A percentile compares a stretch with the other conserved stretches of the same genome.
Conservation (phyloP, 2,888 invertebrate species). For the Trileptium ribeirensis region DNA sequence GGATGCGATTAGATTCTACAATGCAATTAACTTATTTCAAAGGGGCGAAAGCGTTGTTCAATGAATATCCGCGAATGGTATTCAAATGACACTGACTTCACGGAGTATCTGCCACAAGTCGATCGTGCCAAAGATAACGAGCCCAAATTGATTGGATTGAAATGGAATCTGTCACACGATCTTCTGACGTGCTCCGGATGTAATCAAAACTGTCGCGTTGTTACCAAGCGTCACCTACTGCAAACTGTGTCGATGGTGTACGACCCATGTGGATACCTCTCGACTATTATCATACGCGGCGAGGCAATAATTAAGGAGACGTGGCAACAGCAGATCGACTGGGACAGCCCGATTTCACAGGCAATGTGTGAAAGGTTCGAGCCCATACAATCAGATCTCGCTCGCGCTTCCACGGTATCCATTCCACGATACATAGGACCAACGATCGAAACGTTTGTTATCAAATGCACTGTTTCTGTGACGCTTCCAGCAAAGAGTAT, state of each 20-base stretch:
- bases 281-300: constrained; percentile 5
- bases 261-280: constrained; percentile 27
- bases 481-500: background rate
- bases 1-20: background rate
- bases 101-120: background rate
- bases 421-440: background rate
- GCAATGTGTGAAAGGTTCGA: background rate
- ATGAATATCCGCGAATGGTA: constrained; percentile 35
- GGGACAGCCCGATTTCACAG: constrained; percentile 17
- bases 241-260: constrained; percentile 18
- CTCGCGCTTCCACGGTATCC: background rate
- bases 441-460: background rate
- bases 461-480: background rate
- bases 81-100: background rate
- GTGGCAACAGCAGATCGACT: constrained; percentile 9
- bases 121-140: background rate
- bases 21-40: constrained; percentile 8
- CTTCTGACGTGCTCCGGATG: background rate
- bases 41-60: background rate
- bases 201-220: background rate
- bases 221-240: constrained; percentile 23
- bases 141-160: background rate
- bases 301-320: constrained; percentile 21
- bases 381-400: background rate
- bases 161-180: background rate